Evolutionary conservation across 2,113 vertebrate genomes (phyloP), one percentile per base, ranked within the genome.

Genomic region (Microtus richardsoni): DNA sequence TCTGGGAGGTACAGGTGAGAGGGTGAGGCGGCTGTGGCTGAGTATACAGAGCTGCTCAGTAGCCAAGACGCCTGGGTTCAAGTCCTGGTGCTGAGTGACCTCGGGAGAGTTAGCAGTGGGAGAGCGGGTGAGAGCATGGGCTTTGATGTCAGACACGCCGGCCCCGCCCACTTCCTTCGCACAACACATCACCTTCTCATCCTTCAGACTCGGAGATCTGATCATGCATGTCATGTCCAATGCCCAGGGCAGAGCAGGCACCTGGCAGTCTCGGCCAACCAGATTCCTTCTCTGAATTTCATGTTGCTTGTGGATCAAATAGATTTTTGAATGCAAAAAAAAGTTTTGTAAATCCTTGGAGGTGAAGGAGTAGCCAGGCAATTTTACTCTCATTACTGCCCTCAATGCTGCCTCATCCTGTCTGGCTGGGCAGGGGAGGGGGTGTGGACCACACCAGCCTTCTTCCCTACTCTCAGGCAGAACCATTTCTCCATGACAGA

Each of bases 401-500:
- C 75, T 92, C 91, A n/a, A 6, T 52, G 28, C 54, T 79, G 91
- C 95, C 71, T 95, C n/a, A 79, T 68, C 12, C n/a, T 26, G 52
- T 77, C 95, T 95, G 85, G 36, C 54, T 24, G 91, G 94, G 95
- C 60, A 85, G 93, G 92, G 93, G 75, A 58, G 90, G 80, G 74
- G 54, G 36, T 93, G 89, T 71, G 84, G 33, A 71, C 62, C 88
- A 64, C 82, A 78, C 5, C 52, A 64, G 62, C 33, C 39, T 73
- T 89, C 83, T 68, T 78, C 47, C 88, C 78, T 91, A 22, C 62
- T 78, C 96, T 96, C 82, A 96, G 95, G 54, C 78, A 95, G 91
- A 95, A 94, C 66, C 17, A 39, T 78, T 96, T 97, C 94, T 98
- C 84, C 96, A 85, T 98, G 98, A 71, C 98, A 99, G 99, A 99